A percentile compares a stretch with the other conserved stretches of the same genome.
phyloP scores from a whole-genome alignment of 2,888 invertebrate genomes.

The Diplolepis rosae region DNA sequence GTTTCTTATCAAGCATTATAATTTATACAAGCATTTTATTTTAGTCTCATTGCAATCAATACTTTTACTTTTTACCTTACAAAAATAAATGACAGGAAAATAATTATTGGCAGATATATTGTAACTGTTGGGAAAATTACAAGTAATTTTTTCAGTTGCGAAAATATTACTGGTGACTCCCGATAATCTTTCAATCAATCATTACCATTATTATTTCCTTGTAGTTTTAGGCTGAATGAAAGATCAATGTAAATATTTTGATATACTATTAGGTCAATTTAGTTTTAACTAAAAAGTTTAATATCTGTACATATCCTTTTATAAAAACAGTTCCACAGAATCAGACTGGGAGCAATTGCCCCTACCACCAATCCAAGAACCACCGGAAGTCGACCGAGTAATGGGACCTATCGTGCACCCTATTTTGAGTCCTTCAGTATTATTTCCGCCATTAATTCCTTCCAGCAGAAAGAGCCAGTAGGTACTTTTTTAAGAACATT shows the following conservation, averaged over 20 bases:
- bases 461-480: conserved; percentile 51
- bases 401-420: conserved; percentile 65
- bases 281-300: background rate
- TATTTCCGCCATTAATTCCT: conserved; percentile 65
- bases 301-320: conserved; percentile 28
- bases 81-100: background rate
- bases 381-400: conserved; percentile 60
- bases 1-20: background rate
- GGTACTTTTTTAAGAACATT: conserved; percentile 32
- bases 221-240: no score
- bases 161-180: no score
- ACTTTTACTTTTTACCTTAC: background rate
- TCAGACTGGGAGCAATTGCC: conserved; percentile 66
- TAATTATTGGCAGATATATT: no score
- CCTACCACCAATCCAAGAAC: conserved; percentile 65
- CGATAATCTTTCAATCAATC: no score
- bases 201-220: no score
- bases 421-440: conserved; percentile 59
- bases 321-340: conserved; percentile 60
- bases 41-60: conserved; percentile 5
- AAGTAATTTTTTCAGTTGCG: no score
- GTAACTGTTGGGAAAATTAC: no score
- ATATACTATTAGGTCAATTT: background rate
- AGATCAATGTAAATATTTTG: background rate
- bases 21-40: background rate